Conservation (phyloP, 2,888 invertebrate species). For the Tinea trinotella region DNA sequence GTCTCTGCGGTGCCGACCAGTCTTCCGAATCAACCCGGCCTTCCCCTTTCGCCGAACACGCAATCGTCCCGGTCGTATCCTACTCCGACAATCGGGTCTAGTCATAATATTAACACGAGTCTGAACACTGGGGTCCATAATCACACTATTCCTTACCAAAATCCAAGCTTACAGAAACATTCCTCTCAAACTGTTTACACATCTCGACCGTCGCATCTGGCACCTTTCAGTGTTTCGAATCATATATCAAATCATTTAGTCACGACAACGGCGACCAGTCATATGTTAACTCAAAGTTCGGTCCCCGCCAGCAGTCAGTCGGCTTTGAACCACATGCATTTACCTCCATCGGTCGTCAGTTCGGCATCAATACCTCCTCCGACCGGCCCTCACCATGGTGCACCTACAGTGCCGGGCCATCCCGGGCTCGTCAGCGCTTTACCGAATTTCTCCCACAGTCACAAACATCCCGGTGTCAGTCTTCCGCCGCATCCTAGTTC, state of each 20-base stretch:
- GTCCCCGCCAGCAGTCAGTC: constrained; percentile 29
- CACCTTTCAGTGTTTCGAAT: constrained; percentile 54
- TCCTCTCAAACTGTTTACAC: constrained; percentile 53
- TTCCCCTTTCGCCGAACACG: constrained; percentile 47
- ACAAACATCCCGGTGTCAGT: not conserved
- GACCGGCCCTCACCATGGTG: constrained; percentile 48
- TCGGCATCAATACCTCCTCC: constrained; percentile 40
- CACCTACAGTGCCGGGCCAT: constrained; percentile 50
- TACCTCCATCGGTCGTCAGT: constrained; percentile 60
- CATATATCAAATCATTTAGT: constrained; percentile 69
- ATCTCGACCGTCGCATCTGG: constrained; percentile 54
- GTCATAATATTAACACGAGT: constrained; percentile 66
- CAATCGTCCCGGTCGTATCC: constrained; percentile 54
- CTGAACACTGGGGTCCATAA: constrained; percentile 59
- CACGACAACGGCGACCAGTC: constrained; percentile 41
- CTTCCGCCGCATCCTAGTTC: not conserved
- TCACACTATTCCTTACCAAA: constrained; percentile 58
- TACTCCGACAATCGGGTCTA: constrained; percentile 61
- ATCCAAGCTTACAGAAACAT: constrained; percentile 64
- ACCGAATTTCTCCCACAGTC: constrained; percentile 13
- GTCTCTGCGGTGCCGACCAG: constrained; percentile 46
- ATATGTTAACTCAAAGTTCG: constrained; percentile 40
- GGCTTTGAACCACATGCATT: constrained; percentile 36
- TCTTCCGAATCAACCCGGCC: constrained; percentile 56
- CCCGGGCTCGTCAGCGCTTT: constrained; percentile 32